These are phyloP conservation scores for Trichacis sp. DNA, from an alignment of 2,888 invertebrate genomes.

Conservation along the genomic window DNA sequence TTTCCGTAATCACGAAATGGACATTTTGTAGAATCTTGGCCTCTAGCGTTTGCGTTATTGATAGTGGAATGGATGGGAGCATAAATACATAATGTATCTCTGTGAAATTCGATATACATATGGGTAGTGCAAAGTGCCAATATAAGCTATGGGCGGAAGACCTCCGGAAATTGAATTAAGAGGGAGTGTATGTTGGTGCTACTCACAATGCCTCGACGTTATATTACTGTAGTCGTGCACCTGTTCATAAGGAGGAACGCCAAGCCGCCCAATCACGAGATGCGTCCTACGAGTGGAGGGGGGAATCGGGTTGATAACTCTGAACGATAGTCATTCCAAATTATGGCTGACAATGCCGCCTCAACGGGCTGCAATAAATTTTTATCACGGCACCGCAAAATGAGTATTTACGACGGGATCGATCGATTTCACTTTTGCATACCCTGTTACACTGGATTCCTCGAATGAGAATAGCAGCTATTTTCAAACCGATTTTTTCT, in stretches of 20 bases:
- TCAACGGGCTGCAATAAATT: neutral
- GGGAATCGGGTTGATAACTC: neutral
- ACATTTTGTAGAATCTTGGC: neutral
- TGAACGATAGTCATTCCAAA: conserved; percentile 3
- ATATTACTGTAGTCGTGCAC: conserved; percentile 7
- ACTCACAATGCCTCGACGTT: conserved; percentile 1
- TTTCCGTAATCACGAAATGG: neutral
- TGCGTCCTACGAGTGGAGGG: neutral
- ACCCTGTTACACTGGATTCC: neutral
- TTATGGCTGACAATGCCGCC: conserved; percentile 8
- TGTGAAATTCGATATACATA: conserved; percentile 6
- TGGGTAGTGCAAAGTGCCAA: conserved; percentile 3
- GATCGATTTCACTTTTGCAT: conserved; percentile 10
- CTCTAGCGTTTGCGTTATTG: neutral
- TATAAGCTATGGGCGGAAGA: conserved; percentile 8
- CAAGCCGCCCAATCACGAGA: conserved; percentile 7
- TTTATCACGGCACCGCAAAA: neutral
- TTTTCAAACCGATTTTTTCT: too few relatives aligned
- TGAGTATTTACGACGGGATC: neutral
- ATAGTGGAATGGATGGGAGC: neutral
- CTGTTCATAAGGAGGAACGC: conserved; percentile 11
- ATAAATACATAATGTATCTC: neutral
- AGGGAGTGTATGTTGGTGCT: conserved; percentile 1
- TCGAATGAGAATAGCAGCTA: too few relatives aligned
- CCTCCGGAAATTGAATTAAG: conserved; percentile 13